Evolutionary conservation across 2,888 invertebrate species (phyloP).

Genomic region (Brachyptera risi): DNA sequence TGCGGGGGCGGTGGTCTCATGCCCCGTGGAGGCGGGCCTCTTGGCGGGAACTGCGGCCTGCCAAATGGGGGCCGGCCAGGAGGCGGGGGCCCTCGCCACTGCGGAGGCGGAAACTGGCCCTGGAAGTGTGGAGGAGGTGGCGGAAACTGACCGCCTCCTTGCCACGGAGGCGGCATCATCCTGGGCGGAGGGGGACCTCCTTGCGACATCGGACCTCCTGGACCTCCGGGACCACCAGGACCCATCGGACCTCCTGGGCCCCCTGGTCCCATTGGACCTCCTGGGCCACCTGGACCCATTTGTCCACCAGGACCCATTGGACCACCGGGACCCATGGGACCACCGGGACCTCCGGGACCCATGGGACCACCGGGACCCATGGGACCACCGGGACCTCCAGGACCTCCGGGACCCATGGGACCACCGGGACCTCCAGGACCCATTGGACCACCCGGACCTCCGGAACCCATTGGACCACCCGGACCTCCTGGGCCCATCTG

Average conservation of each 20-base stretch:
- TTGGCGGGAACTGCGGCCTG: slow-evolving; percentile 59
- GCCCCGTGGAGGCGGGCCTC: slow-evolving; percentile 62
- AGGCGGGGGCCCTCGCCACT: slow-evolving; percentile 62
- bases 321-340: not conserved
- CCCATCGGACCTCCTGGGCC: not conserved
- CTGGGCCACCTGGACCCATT: not conserved
- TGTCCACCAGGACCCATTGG: not conserved
- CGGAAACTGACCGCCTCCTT: slow-evolving; percentile 41
- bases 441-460: not conserved
- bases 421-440: slow-evolving; percentile 10
- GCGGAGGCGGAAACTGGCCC: slow-evolving; percentile 49
- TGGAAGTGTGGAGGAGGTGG: slow-evolving; percentile 39
- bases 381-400: not conserved
- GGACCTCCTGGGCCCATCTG: not conserved
- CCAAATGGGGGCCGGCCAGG: slow-evolving; percentile 51
- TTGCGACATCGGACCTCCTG: not conserved
- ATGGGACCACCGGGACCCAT: not conserved
- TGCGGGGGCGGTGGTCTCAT: slow-evolving; percentile 36
- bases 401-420: not conserved
- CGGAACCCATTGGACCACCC: not conserved
- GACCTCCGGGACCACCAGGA: not conserved
- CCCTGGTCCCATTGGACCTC: not conserved
- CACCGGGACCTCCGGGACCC: not conserved
- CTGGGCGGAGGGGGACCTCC: slow-evolving; percentile 31
- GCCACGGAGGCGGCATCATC: slow-evolving; percentile 35